Evolutionary conservation across 2,888 invertebrate species (phyloP), one percentile per base, ranked within the genome.

Genomic region (Campoplex nolae): DNA sequence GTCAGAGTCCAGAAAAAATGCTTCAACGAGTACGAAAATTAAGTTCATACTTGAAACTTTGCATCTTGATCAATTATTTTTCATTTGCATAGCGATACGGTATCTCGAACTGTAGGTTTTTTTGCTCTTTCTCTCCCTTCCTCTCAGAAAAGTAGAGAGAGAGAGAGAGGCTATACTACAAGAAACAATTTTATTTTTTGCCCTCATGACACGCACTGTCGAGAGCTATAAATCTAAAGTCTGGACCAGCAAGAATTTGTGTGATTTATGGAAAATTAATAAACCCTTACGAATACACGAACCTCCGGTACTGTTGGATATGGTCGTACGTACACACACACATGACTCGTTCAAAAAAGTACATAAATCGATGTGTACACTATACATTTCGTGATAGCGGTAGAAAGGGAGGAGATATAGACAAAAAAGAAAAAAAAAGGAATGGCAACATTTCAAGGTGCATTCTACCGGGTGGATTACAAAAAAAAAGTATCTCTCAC

Each of bases 251-350:
- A 73, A 84, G 84, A 87, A 81, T 87, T 84, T 79, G 32, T 79
- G 84, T 87, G 87, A 87, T 87, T 87, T 87, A 87, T 87, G 87
- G 84, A 87, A 87, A 87, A 82, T 87, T 87, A 87, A 87, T 87
- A 84, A 87, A 87, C 87, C 87, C 79, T 85, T 84, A 73, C 83
- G 87, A 84, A 87, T 87, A 84, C 75, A 70, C 82, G 78, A 84
- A 84, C 82, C 81, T 70, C 56, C 67, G 38, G 73, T 85, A 81
- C 56, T 73, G 71, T 42, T 82, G 62, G 51, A 75, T 54, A 65
- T 56, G 16, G 23, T 28, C 11, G 18, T 70, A 32, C 45, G 13
- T 79, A 58, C 45, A 79, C 11, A 42, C 32, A 48, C 56, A 58
- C n/a, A 68, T 28, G 45, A n/a, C 58, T 28, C 35, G 70, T 82